Evolutionary conservation across 2,888 invertebrate genomes (phyloP).

Genomic region (Tenthredo livida): DNA sequence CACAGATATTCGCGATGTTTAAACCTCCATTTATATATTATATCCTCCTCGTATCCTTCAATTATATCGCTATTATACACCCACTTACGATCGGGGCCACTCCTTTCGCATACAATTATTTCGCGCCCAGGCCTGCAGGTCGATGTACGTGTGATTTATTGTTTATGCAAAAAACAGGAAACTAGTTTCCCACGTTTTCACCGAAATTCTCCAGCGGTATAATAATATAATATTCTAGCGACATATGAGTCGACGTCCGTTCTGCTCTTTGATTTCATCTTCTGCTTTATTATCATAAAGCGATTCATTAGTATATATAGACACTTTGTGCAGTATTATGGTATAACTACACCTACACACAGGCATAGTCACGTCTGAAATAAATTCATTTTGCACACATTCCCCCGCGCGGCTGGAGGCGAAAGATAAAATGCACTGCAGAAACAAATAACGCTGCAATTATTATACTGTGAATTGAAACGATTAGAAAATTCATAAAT

Average conservation of each 20-base stretch:
- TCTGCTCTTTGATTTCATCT: neutral
- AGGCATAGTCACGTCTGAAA: neutral
- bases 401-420: neutral
- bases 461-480: neutral
- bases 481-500: neutral
- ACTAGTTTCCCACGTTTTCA: neutral
- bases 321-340: no score
- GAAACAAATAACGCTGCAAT: neutral
- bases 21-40: neutral
- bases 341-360: neutral
- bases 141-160: constrained; percentile 6
- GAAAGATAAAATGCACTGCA: neutral
- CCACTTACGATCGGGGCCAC: constrained; percentile 23
- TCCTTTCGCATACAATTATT: constrained; percentile 23
- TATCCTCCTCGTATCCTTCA: constrained; percentile 9
- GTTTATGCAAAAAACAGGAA: neutral
- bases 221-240: neutral
- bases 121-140: neutral
- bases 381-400: neutral
- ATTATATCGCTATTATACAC: constrained; percentile 38
- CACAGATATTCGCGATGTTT: constrained; percentile 28
- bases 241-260: neutral
- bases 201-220: neutral
- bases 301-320: neutral
- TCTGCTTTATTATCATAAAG: neutral